A percentile compares a stretch with the other conserved stretches of the same genome.
These are phyloP conservation scores for Notolabrus celidotus DNA, from an alignment of 2,797 vertebrate genomes.

Conservation along the genomic window DNA sequence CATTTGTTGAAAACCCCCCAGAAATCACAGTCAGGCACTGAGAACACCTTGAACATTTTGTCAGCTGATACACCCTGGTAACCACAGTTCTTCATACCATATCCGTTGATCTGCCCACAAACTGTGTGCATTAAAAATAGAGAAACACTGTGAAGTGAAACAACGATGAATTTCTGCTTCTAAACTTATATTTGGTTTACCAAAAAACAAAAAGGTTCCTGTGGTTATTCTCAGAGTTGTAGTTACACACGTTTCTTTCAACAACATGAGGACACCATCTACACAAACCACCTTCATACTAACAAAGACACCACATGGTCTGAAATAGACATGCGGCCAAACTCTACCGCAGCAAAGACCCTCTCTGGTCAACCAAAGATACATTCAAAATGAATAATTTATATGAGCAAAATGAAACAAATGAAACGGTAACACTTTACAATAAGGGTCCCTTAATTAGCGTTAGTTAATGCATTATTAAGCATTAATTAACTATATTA, in stretches of 20 bases:
- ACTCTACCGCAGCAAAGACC: too few species aligned
- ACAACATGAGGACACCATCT: conserved; percentile 29
- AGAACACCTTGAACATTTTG: neutral
- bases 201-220: neutral
- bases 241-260: neutral
- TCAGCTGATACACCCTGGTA: neutral
- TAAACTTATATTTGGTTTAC: conserved; percentile 3
- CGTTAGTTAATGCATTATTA: too few species aligned
- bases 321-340: neutral
- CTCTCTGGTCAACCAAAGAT: too few species aligned
- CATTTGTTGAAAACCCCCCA: too few species aligned
- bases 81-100: neutral
- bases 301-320: neutral
- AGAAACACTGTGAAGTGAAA: neutral
- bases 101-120: neutral
- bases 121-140: neutral
- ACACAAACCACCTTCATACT: neutral
- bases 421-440: too few species aligned
- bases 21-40: too few species aligned
- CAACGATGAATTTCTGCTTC: neutral
- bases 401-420: too few species aligned
- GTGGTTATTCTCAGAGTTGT: neutral
- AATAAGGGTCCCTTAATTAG: too few species aligned
- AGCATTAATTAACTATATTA: too few species aligned
- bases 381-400: too few species aligned